Percentiles rank a stretch among this genome's conserved stretches.
phyloP scores from a whole-genome alignment of 2,888 invertebrate genomes.

The Hydrotaea diabolus region DNA sequence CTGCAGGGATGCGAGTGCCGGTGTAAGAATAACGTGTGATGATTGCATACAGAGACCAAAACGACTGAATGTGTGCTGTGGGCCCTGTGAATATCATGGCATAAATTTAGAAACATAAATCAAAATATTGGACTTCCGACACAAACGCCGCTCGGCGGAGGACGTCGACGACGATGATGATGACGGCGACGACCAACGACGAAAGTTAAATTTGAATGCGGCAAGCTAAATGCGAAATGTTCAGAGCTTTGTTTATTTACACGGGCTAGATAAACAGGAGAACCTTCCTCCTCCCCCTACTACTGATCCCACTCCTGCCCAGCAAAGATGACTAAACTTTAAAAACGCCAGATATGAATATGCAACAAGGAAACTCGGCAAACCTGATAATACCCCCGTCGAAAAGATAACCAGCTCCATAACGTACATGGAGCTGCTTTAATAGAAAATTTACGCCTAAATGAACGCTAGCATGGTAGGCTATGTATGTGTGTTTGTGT shows the following conservation, averaged over 20 bases:
- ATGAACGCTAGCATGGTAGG: slow-evolving; percentile 65
- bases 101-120: slow-evolving; percentile 80
- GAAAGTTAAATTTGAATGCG: slow-evolving; percentile 69
- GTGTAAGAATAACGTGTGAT: slow-evolving; percentile 14
- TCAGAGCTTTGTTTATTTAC: slow-evolving; percentile 26
- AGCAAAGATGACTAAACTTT: slow-evolving; percentile 51
- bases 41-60: background rate
- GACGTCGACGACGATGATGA: slow-evolving; percentile 27
- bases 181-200: slow-evolving; percentile 24
- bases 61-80: background rate
- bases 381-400: background rate
- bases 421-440: slow-evolving; percentile 34
- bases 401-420: background rate
- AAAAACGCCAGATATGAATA: slow-evolving; percentile 41
- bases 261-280: slow-evolving; percentile 30
- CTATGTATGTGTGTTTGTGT: background rate
- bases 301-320: background rate
- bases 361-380: background rate
- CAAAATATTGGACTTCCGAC: slow-evolving; percentile 80
- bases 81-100: slow-evolving; percentile 67
- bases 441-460: slow-evolving; percentile 73
- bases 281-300: background rate
- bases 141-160: slow-evolving; percentile 63
- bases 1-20: no score
- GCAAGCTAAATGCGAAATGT: slow-evolving; percentile 25